phyloP scores from a whole-genome alignment of 2,888 invertebrate species.

The Hirtodrosophila trivittata region DNA sequence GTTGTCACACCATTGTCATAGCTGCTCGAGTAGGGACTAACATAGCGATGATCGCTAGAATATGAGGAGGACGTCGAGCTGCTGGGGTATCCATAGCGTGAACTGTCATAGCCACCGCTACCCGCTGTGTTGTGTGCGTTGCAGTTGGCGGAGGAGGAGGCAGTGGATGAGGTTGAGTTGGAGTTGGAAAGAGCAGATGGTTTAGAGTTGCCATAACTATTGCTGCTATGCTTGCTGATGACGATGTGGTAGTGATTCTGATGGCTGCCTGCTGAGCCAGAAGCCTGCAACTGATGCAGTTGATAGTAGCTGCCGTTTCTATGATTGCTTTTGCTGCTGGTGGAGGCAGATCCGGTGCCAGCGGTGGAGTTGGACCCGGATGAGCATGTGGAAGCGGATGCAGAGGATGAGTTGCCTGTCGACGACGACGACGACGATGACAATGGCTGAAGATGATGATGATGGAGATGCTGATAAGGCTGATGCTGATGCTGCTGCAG shows the following conservation, averaged over 20 bases:
- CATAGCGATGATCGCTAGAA: constrained; percentile 81
- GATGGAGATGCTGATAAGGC: constrained; percentile 22
- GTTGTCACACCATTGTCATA: constrained; percentile 84
- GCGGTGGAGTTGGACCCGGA: constrained; percentile 33
- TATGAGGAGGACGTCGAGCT: constrained; percentile 75
- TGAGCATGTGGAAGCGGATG: constrained; percentile 51
- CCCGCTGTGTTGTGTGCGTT: constrained; percentile 42
- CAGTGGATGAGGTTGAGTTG: constrained; percentile 47
- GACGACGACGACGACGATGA: constrained; percentile 34
- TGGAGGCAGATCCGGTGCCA: constrained; percentile 32
- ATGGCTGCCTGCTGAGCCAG: constrained; percentile 29
- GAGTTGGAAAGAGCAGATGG: constrained; percentile 55
- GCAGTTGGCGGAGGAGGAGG: constrained; percentile 35
- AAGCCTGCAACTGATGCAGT: constrained; percentile 40
- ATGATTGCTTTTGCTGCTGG: constrained; percentile 48
- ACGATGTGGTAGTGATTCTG: constrained; percentile 65
- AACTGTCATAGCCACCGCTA: constrained; percentile 67
- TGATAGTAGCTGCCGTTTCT: constrained; percentile 55
- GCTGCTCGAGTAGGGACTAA: constrained; percentile 82
- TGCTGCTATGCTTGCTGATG: constrained; percentile 54
- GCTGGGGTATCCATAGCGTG: constrained; percentile 72
- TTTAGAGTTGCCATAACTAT: constrained; percentile 66
- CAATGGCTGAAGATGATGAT: constrained; percentile 23
- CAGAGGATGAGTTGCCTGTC: constrained; percentile 42
- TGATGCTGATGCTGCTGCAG: constrained; percentile 31